Base-by-base conservation (phyloP, 1,140 invertebrate species). In the Centruroides sculpturatus region DNA sequence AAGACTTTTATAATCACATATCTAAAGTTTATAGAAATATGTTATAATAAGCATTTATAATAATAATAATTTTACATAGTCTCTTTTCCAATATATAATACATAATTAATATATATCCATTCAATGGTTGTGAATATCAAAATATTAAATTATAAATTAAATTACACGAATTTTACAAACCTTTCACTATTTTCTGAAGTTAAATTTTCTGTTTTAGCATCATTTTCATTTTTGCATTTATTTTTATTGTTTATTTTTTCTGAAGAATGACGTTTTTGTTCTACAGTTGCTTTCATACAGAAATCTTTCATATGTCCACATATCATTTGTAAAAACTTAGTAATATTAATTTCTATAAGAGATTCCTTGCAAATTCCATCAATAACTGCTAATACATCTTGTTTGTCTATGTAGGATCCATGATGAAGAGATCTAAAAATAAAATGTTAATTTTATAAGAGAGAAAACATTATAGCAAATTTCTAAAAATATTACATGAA, bases 361-460 rank as follows among this genome's bases (percentile, higher is more conserved):
- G 78, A 75, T 74, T 87, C 83, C 63, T 85, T 80, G 69, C 85
- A 87, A 64, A 86, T 81, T 55, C 70, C 71, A 68, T 84, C 81
- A 47, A 88, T 81, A n/a, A 84, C 84, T 23, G 81, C 77, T 63
- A 86, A 80, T 67, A 87, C 80, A 69, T 88, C 85, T 50, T 77
- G 73, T 23, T 74, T 74, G 64, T 82, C 79, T 5, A 87, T 71
- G 36, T 75, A 73, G 7, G 79, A 74, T 57, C 80, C 80, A 10
- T 78, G 70, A 64, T 83, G 81, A 50, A 87, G 70, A 9, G 81
- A 81, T 63, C 80, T 77, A 67, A 82, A 85, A 5, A 84, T 23
- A 73, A 0, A 82, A 81, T 41, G 80, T 23, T 41, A 41, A 41
- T 41, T 41, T 41, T 41, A 41, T 41, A 41, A 41, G 8, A 41